Evolutionary conservation across 2,797 vertebrate species (phyloP).

Genomic region (Platyrinchus mystaceus): DNA sequence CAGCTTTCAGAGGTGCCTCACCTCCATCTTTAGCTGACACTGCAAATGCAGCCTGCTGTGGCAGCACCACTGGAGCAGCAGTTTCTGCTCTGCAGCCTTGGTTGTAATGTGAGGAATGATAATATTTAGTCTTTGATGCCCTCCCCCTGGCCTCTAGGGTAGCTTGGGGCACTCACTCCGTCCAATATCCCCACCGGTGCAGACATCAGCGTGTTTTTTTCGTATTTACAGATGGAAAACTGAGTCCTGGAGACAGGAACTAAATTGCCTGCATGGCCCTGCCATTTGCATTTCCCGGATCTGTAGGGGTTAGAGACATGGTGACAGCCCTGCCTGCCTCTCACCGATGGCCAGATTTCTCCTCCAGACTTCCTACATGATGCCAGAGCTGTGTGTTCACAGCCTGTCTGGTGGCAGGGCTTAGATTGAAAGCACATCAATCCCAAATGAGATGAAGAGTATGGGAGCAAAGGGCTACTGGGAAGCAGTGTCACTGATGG

Average conservation of each 20-base stretch:
- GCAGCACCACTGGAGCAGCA: not conserved
- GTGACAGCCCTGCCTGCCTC: not conserved
- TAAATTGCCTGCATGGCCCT: not conserved
- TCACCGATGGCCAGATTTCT: not conserved
- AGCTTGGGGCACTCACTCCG: fast-evolving
- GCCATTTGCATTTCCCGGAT: not conserved
- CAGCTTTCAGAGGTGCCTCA: not conserved
- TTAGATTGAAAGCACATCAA: not conserved
- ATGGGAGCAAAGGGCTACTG: not conserved
- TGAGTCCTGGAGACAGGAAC: not conserved
- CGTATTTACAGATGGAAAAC: not conserved
- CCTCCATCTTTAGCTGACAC: fast-evolving
- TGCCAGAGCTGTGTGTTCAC: not conserved
- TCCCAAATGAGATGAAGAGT: not conserved
- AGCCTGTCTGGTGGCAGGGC: not conserved
- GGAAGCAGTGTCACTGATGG: fast-evolving
- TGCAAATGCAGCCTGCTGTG: not conserved
- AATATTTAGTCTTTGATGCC: not conserved
- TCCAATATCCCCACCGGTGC: fast-evolving
- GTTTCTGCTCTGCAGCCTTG: not conserved
- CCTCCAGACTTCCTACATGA: not conserved
- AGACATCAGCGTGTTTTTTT: not conserved
- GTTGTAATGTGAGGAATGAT: not conserved
- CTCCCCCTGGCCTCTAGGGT: not conserved
- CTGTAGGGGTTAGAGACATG: not conserved